Evolutionary conservation across 2,113 vertebrate species (phyloP).

Genomic region (Saccopteryx bilineata): DNA sequence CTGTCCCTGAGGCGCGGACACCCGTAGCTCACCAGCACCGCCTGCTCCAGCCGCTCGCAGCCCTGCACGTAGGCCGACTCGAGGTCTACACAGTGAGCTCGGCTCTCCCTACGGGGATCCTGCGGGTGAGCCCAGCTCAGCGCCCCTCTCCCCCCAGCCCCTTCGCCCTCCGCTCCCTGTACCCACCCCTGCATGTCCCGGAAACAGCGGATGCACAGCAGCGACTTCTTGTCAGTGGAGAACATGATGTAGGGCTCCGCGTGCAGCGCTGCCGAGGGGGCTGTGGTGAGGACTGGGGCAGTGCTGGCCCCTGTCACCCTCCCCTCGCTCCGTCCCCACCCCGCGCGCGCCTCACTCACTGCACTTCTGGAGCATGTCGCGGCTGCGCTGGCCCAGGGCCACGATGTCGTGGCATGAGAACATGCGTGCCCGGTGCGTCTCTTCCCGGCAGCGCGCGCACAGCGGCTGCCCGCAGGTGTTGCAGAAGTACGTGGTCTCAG

Average conservation of each 20-base stretch:
- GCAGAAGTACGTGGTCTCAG: conserved; percentile 95
- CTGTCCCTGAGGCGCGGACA: fast-evolving
- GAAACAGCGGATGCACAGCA: conserved; percentile 98
- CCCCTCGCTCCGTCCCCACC: fast-evolving
- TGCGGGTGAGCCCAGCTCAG: not conserved
- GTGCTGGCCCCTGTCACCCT: not conserved
- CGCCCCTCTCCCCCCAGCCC: fast-evolving
- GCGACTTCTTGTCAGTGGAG: conserved; percentile 96
- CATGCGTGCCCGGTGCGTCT: conserved; percentile 95
- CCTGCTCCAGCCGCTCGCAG: conserved; percentile 96
- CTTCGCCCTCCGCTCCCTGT: not conserved
- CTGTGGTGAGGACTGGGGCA: not conserved
- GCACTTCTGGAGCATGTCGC: conserved; percentile 95
- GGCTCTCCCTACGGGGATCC: conserved; percentile 90
- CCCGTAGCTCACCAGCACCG: conserved; percentile 91
- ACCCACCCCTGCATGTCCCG: conserved; percentile 97
- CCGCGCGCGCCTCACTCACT: conserved; percentile 84
- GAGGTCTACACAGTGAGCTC: conserved; percentile 96
- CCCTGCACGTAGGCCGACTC: conserved; percentile 96
- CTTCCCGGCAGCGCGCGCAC: conserved; percentile 93
- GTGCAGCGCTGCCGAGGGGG: conserved; percentile 90
- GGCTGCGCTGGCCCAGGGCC: conserved; percentile 94
- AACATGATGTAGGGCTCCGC: conserved; percentile 98
- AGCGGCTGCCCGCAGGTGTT: conserved; percentile 97
- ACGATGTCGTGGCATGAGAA: conserved; percentile 96